Evolutionary conservation across 2,113 vertebrate species (phyloP), one percentile per base, ranked within the genome.

Genomic region (Platysteira castanea): DNA sequence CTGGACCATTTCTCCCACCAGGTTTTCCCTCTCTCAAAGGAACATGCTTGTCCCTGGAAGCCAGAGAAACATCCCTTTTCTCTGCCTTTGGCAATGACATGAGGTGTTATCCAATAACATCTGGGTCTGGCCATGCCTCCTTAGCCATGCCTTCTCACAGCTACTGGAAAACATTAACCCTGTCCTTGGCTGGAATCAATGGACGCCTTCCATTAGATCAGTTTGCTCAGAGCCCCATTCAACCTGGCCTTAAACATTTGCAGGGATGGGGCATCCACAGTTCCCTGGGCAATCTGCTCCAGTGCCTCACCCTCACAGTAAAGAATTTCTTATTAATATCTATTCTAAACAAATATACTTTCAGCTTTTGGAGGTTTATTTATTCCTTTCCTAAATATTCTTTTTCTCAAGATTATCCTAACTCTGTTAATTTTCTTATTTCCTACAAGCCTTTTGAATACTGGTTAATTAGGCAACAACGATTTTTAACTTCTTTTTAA

Each of bases 61-160:
- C 11, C 27, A 57, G 31, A 80, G 35, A 50, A 50, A 15, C 3
- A 0, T 14, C 10, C 22, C 22, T 37, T 81, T 23, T 0, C 0
- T 11, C 69, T 39, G n/a, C 5, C 19, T n/a, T 28, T 52, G 20
- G 15, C 20, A 30, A 67, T 46, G 46, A 26, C 24, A 15, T 10
- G 28, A 82, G 14, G 13, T 15, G 42, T 9, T 27, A 26, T 13
- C n/a, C 30, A 76, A 5, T 5, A 39, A 41, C 6, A 39, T 60
- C 54, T 53, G 39, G 7, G 28, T 68, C 39, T 35, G n/a, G 39
- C 53, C 28, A 21, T 44, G 17, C 27, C 26, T 11, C 16, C 26
- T 35, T 15, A n/a, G 53, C 13, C 61, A 27, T 12, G 7, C 4
- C 27, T 13, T 10, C 16, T 46, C 39, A 47, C 21, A 19, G 53